phyloP scores from a whole-genome alignment of 2,113 vertebrate species.

The Brachyhypopomus gauderio region DNA sequence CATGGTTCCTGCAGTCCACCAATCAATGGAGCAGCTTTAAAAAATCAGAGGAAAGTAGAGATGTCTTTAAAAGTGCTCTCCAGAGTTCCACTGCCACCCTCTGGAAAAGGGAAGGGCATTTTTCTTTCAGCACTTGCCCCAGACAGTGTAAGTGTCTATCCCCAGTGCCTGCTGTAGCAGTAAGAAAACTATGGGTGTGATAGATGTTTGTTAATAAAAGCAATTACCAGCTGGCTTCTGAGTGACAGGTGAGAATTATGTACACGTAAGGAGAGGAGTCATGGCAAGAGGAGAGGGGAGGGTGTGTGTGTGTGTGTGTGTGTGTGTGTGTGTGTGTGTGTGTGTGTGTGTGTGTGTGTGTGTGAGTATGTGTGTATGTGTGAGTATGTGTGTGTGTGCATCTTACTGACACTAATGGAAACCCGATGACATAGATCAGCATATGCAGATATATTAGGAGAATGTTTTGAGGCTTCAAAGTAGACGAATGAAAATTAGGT shows the following conservation, averaged over 20 bases:
- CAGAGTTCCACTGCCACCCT: not conserved
- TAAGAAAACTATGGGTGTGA: conserved; percentile 25
- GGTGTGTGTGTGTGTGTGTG: not conserved
- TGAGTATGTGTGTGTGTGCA: conserved; percentile 9
- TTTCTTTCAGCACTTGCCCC: conserved; percentile 1
- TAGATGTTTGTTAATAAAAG: conserved; percentile 34
- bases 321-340: not conserved
- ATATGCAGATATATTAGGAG: conserved; percentile 52
- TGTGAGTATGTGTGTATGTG: conserved; percentile 7
- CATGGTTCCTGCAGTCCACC: conserved; percentile 6
- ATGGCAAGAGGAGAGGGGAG: not conserved
- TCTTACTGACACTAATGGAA: conserved; percentile 17
- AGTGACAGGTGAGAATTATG: conserved; percentile 40
- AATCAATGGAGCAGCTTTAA: conserved; percentile 24
- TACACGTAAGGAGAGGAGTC: conserved; percentile 12
- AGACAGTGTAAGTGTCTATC: conserved; percentile 23
- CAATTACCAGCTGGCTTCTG: conserved; percentile 23
- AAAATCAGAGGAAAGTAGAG: conserved; percentile 10
- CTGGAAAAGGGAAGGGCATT: not conserved
- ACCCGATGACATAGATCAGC: not conserved
- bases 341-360: conserved; percentile 9
- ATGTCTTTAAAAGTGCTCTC: conserved; percentile 17
- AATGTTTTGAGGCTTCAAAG: conserved; percentile 48
- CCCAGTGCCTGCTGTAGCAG: conserved; percentile 22
- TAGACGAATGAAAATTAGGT: conserved; percentile 42